phyloP scores from a whole-genome alignment of 2,888 invertebrate genomes.

The Aspidiotus destructor region DNA sequence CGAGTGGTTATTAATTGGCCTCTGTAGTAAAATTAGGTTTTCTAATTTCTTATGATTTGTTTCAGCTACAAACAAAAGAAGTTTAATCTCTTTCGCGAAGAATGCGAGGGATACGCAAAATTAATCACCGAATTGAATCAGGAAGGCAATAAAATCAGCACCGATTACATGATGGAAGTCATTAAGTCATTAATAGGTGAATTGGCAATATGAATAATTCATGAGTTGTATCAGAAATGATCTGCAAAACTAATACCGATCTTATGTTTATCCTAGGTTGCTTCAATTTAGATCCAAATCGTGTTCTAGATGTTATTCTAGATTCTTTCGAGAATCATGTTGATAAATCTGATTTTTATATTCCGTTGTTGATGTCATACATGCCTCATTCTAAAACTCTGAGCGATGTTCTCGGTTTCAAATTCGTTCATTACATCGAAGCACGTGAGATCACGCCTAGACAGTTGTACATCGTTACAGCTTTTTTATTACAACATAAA shows the following conservation, averaged over 20 bases:
- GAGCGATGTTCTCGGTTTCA: constrained; percentile 90
- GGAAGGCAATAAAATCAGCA: constrained; percentile 53
- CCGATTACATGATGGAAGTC: constrained; percentile 67
- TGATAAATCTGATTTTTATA: constrained; percentile 63
- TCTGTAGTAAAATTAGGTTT: neutral
- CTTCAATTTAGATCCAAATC: constrained; percentile 97
- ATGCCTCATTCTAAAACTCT: constrained; percentile 80
- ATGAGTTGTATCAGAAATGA: neutral
- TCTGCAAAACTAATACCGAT: too few relatives aligned
- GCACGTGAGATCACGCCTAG: constrained; percentile 61
- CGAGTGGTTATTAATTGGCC: neutral
- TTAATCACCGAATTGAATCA: constrained; percentile 87
- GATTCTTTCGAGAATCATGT: constrained; percentile 90
- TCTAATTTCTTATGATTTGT: neutral
- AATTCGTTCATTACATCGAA: constrained; percentile 62
- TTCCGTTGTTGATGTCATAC: constrained; percentile 75
- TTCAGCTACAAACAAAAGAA: constrained; percentile 96
- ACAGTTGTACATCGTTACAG: constrained; percentile 79
- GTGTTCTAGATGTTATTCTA: constrained; percentile 89
- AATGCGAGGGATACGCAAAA: constrained; percentile 98
- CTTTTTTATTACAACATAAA: constrained; percentile 75
- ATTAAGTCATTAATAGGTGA: constrained; percentile 88
- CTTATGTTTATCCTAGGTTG: constrained; percentile 56
- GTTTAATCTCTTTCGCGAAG: constrained; percentile 96
- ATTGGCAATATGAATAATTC: constrained; percentile 34